These are phyloP conservation scores for Calameuta idolon DNA, from an alignment of 2,888 invertebrate genomes.

Conservation along the genomic window DNA sequence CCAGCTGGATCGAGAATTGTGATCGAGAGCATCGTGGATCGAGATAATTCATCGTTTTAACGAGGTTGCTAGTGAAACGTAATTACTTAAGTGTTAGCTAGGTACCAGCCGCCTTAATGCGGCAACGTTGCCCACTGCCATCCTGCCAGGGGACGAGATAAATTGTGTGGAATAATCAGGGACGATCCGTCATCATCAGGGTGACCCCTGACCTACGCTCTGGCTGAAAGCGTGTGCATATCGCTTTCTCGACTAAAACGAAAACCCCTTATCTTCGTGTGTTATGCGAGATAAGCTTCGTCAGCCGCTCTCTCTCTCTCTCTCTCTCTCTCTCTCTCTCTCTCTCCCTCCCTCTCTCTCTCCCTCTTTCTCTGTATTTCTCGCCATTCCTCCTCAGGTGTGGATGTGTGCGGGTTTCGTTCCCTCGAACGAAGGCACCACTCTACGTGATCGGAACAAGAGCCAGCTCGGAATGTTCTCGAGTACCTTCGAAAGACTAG, in stretches of 20 bases:
- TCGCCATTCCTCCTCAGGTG: too few species aligned
- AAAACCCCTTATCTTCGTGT: constrained; percentile 5
- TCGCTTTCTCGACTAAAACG: constrained; percentile 16
- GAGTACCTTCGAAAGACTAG: too few species aligned
- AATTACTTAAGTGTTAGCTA: constrained; percentile 39
- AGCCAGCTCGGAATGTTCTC: too few species aligned
- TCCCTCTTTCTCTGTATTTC: too few species aligned
- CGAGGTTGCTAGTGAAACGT: constrained; percentile 26
- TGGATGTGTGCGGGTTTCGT: too few species aligned
- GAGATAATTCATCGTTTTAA: constrained; percentile 27
- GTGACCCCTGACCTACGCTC: constrained; percentile 22
- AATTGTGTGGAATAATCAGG: constrained; percentile 49
- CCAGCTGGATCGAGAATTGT: too few species aligned
- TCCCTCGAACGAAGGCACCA: too few species aligned
- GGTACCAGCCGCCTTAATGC: constrained; percentile 9
- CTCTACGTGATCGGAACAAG: too few species aligned
- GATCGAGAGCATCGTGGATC: neutral
- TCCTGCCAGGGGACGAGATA: constrained; percentile 33
- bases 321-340: too few species aligned
- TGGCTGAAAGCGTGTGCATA: constrained; percentile 22
- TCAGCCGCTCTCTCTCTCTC: neutral
- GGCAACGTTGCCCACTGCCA: neutral
- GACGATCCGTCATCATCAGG: constrained; percentile 53
- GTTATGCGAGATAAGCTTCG: constrained; percentile 31
- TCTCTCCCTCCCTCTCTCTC: too few species aligned